Evolutionary conservation across 2,888 invertebrate genomes (phyloP), one percentile per base, ranked within the genome.

Genomic region (Parascotia fuliginaria): DNA sequence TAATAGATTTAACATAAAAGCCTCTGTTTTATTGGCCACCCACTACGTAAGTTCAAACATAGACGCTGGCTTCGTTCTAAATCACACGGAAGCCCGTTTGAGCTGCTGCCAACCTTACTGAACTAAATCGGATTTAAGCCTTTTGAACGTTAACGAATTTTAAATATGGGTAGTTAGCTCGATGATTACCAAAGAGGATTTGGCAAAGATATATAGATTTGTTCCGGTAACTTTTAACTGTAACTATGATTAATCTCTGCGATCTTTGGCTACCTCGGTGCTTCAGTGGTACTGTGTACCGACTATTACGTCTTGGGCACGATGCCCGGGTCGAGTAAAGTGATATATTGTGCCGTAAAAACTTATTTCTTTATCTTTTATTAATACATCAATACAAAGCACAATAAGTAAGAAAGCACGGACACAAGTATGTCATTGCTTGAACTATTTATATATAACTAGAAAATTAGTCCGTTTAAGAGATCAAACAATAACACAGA

Each of bases 81-180:
- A 76, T 75, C 73, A 77, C 66, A 66, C 65, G 68, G 69, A 73
- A 73, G 61, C 75, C 66, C 67, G 72, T 78, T 78, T 79, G 78
- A 79, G 70, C 70, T 60, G 66, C 55, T 77, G 78, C 78, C 78
- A 78, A 73, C 76, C 60, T 70, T 61, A 65, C 75, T 72, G 67
- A 70, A 75, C 72, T 72, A 76, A 79, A 82, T 81, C 83, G 64
- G 77, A 81, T 79, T 73, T 77, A 73, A 73, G 65, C 70, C 78
- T 82, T 66, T 78, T 72, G 79, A 73, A 65, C 72, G 67, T 54
- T 70, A 76, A 75, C 77, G 80, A 82, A 80, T 82, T 83, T 82
- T 82, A 83, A 82, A 83, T 83, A 81, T 76, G 75, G 81, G 73
- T 76, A 76, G 77, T 77, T 77, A 74, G 70, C 63, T 59, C 57